Base-by-base conservation (phyloP, 2,888 invertebrate genomes). In the Trachelus iudaicus region DNA sequence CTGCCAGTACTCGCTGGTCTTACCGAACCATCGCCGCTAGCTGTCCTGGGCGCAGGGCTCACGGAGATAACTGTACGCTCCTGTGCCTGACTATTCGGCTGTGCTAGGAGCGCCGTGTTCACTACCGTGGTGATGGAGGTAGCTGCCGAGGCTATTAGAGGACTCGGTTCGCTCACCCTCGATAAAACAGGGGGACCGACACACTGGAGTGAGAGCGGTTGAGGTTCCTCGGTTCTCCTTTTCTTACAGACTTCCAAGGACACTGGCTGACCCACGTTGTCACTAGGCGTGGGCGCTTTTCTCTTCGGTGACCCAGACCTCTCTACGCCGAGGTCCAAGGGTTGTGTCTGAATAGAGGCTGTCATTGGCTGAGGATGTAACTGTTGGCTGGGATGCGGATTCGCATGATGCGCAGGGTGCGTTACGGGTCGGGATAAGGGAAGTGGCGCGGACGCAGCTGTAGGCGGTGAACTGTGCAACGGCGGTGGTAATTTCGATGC, bases 261-360 rank as follows among this genome's bases (percentile, higher is more conserved):
- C 1, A 93, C 92, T 1, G 93, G 92, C 76, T 91, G 91, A 56
- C 93, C 93, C 73, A 89, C 87, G 56, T 93, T 91, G 35, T 81
- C 76, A 73, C 80, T 80, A 0, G 94, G 93, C 13, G 93, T 93
- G 23, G 89, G 87, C 15, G 92, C 92, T 86, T 95, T 95, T 75
- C 95, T 92, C 86, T 95, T 94, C 0, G 96, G 95, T 73, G 95
- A 91, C 15, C 89, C 86, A 4, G 90, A 89, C 79, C 91, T 86
- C 82, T 91, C 91, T 40, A 96, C 94, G 69, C 96, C 96, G 78
- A 96, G 93, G 90, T 96, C 96, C 56, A 96, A 92, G 15, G 96
- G 96, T 88, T 96, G 96, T 79, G 95, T 95, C 91, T 96, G 96
- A 88, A 95, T 94, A 76, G 92, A 89, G 81, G 93, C 92, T 77